Evolutionary conservation across 2,888 invertebrate species (phyloP), one percentile per base, ranked within the genome.

Genomic region (Buathra laborator): DNA sequence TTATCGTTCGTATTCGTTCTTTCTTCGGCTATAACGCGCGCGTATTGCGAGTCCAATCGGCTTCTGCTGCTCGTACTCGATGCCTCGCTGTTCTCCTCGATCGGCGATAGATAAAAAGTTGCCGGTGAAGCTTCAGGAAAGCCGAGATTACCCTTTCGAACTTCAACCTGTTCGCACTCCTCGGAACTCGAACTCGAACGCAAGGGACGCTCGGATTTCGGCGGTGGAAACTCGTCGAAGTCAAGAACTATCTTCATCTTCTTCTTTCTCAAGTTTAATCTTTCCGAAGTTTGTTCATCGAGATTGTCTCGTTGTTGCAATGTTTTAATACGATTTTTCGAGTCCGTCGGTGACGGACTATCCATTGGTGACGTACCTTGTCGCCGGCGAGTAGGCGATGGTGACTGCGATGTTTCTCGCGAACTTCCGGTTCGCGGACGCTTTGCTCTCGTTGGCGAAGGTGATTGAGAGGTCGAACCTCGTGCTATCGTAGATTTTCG

Each of bases 21-120:
- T n/a, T 81, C 84, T 16, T 86, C 81, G 16, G 29, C 51, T 29
- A 81, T 78, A 2, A 83, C 62, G 14, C 86, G 86, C n/a, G 64
- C 16, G 24, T 83, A 83, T 37, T 87, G 86, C 9, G 83, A 59
- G 9, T 89, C 86, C 1, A 82, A 68, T 84, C 86, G 89, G 16
- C 89, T 91, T 3, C 90, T 89, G 84, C 94, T 94, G 81, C 94
- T 94, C 84, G 94, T 95, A 86, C 94, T 94, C 6, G 94, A 94
- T 0, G 95, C 94, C 90, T 95, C 95, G 84, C 95, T 95, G 86
- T 95, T 95, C 90, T 96, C 95, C 90, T 95, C 95, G 62, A 95
- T 96, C 0, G 95, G 95, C 0, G 95, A 95, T 66, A 95, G 89
- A 86, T 93, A 92, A 84, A 93, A 93, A 64, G 91, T 90, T 64